Evolutionary conservation across 2,113 vertebrate genomes (phyloP).

Genomic region (Ceuthmochares aereus): DNA sequence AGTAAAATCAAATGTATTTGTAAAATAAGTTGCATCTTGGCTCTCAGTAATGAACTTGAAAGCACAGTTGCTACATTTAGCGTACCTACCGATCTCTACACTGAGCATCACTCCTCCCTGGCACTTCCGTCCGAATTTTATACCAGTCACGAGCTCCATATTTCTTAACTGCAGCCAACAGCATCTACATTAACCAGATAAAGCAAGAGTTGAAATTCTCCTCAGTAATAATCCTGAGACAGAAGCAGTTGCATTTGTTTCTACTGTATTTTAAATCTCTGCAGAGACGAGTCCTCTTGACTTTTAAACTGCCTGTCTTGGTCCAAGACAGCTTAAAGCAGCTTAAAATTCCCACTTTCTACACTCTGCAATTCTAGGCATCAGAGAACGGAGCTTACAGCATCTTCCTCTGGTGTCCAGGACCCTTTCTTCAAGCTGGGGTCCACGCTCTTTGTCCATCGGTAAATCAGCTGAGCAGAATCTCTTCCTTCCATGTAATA

Average conservation of each 20-base stretch:
- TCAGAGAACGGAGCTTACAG: conserved; percentile 72
- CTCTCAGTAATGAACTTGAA: not conserved
- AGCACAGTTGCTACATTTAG: no score
- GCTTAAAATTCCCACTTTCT: not conserved
- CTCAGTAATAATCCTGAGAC: not conserved
- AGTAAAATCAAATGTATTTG: not conserved
- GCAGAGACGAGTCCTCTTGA: not conserved
- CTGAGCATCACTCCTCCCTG: conserved; percentile 85
- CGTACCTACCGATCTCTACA: conserved; percentile 87
- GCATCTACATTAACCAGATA: conserved; percentile 72
- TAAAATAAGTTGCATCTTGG: not conserved
- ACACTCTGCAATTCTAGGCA: not conserved
- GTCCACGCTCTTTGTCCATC: conserved; percentile 90
- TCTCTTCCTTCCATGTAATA: conserved; percentile 95
- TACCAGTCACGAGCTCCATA: conserved; percentile 87
- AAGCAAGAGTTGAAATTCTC: not conserved
- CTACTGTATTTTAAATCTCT: not conserved
- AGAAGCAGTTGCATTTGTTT: not conserved
- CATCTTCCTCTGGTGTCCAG: conserved; percentile 89
- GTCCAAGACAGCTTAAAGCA: not conserved
- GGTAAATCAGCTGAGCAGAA: conserved; percentile 86
- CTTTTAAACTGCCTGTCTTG: not conserved
- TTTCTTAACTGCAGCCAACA: conserved; percentile 84
- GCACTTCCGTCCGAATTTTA: conserved; percentile 87
- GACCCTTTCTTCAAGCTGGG: conserved; percentile 85